Conservation (phyloP, 2,113 vertebrate species). For the Saimiri boliviensis region DNA sequence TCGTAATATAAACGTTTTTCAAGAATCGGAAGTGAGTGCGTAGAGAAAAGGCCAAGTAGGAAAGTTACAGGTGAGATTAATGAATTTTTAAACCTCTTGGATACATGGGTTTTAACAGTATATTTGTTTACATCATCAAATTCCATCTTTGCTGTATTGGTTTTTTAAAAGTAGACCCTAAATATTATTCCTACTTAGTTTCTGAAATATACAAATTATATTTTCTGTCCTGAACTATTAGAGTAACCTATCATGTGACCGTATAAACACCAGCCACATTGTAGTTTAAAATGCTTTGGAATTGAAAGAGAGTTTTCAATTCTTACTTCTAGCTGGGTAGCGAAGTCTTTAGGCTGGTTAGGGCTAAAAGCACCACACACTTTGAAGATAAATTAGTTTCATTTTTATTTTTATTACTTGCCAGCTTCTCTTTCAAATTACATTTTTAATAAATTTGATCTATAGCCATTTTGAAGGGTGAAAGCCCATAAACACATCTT, state of each 20-base stretch:
- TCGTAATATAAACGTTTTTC: background rate
- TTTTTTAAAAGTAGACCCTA: background rate
- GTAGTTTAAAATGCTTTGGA: conserved; percentile 65
- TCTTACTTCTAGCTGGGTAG: conserved; percentile 36
- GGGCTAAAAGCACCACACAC: conserved; percentile 26
- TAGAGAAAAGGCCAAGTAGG: conserved; percentile 21
- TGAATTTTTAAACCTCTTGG: background rate
- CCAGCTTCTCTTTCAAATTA: conserved; percentile 73
- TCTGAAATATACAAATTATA: background rate
- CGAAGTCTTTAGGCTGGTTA: conserved; percentile 40
- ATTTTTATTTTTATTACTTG: conserved; percentile 78
- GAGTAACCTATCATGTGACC: background rate
- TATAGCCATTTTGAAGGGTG: conserved; percentile 71
- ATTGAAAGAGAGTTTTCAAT: conserved; percentile 62
- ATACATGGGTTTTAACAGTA: background rate
- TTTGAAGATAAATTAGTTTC: conserved; percentile 76
- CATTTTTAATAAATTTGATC: conserved; percentile 80
- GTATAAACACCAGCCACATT: background rate
- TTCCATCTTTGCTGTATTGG: background rate
- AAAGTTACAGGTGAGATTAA: conserved; percentile 38
- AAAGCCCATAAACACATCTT: conserved; percentile 76
- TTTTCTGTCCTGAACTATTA: background rate
- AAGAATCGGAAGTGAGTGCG: background rate
- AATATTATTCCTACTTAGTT: background rate
- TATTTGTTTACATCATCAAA: background rate